phyloP scores from a whole-genome alignment of 2,113 vertebrate genomes.

The Hucho hucho region DNA sequence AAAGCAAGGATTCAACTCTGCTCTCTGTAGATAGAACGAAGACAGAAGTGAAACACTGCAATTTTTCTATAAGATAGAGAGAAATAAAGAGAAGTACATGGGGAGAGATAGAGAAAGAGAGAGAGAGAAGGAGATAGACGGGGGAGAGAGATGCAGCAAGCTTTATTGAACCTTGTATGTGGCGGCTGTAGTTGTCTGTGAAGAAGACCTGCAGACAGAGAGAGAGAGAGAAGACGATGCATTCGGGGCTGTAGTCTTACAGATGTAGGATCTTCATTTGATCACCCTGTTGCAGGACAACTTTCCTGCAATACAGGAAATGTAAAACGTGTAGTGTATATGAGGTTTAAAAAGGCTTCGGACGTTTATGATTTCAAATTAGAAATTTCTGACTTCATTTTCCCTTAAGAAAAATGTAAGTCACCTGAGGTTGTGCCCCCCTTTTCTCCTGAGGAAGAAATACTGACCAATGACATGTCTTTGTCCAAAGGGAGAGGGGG shows the following conservation, averaged over 20 bases:
- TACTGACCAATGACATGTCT: slow-evolving; percentile 65
- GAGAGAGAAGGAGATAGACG: slow-evolving; percentile 8
- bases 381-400: no score
- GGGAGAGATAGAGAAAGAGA: not conserved
- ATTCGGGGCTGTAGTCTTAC: slow-evolving; percentile 52
- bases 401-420: slow-evolving; percentile 6
- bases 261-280: no score
- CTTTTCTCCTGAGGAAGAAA: slow-evolving; percentile 60
- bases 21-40: not conserved
- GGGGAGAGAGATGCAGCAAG: not conserved
- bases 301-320: no score
- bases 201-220: slow-evolving; percentile 17
- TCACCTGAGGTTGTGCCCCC: slow-evolving; percentile 69
- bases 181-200: slow-evolving; percentile 18
- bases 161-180: slow-evolving; percentile 31
- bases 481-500: slow-evolving; percentile 76
- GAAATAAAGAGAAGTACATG: no score
- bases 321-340: no score
- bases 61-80: slow-evolving; percentile 28
- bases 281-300: no score
- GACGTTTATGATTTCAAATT: no score
- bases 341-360: no score
- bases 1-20: not conserved
- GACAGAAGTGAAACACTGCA: slow-evolving; percentile 15
- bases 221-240: slow-evolving; percentile 62